Conservation (phyloP, 2,888 invertebrate genomes). For the Ellobium chinense region DNA sequence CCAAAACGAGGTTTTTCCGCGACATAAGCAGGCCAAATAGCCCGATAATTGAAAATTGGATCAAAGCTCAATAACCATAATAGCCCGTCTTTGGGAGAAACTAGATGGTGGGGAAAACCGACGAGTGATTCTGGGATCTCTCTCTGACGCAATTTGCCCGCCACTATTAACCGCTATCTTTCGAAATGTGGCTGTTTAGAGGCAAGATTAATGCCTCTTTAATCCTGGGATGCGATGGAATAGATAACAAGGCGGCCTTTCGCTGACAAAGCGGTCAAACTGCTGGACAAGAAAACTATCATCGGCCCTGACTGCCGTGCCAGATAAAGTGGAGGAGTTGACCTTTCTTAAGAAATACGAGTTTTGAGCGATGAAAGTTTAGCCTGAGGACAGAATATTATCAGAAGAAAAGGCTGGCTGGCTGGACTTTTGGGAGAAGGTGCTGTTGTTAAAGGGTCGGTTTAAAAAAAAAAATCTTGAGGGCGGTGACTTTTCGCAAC, state of each 20-base stretch:
- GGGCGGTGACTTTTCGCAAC: no score
- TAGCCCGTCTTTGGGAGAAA: neutral
- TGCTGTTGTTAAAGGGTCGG: no score
- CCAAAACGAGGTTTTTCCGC: conserved; percentile 20
- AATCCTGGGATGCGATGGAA: neutral
- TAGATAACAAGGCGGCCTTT: neutral
- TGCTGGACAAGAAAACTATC: no score
- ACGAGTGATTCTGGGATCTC: neutral
- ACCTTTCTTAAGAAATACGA: no score
- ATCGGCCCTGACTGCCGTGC: no score
- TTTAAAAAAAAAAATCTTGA: no score
- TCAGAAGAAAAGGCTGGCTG: no score
- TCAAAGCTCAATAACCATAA: neutral
- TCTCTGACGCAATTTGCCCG: neutral
- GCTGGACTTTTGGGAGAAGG: no score
- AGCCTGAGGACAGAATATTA: no score
- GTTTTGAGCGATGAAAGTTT: no score
- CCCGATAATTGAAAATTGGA: neutral
- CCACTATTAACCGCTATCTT: conserved; percentile 3
- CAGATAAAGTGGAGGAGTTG: no score
- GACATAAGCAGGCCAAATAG: neutral
- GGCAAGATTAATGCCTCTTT: neutral
- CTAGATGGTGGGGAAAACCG: neutral
- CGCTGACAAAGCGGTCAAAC: neutral
- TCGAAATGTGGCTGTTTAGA: neutral